A percentile compares a stretch with the other conserved stretches of the same genome.
These are phyloP conservation scores for Todus mexicanus DNA, from an alignment of 2,797 vertebrate genomes.

Conservation along the genomic window DNA sequence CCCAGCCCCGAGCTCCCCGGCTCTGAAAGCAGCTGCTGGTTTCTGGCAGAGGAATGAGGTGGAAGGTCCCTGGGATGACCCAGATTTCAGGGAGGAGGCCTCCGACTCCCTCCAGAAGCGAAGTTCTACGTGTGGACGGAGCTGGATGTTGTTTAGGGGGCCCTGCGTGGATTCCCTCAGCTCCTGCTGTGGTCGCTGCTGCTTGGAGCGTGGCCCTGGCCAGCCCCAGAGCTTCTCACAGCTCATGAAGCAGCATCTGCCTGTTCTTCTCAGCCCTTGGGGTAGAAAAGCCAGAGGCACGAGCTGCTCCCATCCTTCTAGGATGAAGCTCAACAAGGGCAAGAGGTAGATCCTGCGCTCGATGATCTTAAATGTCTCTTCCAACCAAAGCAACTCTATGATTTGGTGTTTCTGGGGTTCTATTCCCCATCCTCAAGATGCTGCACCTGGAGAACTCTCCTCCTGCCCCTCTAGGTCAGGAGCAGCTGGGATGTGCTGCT, in stretches of 20 bases:
- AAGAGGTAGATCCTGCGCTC: too few relatives aligned
- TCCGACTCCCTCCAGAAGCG: not conserved
- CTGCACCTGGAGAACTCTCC: not conserved
- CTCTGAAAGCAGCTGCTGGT: not conserved
- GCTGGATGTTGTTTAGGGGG: not conserved
- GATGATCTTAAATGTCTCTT: not conserved
- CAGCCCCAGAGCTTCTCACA: not conserved
- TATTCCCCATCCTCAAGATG: rapidly evolving
- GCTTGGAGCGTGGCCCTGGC: not conserved
- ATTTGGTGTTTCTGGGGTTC: too few relatives aligned
- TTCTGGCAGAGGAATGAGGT: not conserved
- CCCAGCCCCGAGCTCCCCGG: not conserved
- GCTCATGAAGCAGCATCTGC: rapidly evolving
- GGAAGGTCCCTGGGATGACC: not conserved
- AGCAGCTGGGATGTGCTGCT: not conserved
- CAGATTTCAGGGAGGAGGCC: not conserved
- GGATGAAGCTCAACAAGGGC: too few relatives aligned
- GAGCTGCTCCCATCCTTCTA: too few relatives aligned
- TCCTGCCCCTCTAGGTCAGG: not conserved
- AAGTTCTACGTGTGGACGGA: not conserved
- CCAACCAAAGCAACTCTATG: too few relatives aligned
- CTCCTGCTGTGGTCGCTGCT: not conserved
- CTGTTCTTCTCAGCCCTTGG: not conserved
- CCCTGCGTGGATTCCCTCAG: rapidly evolving
- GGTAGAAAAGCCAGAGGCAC: not conserved